Evolutionary conservation across 2,113 vertebrate genomes (phyloP).

Genomic region (Scatophagus argus): DNA sequence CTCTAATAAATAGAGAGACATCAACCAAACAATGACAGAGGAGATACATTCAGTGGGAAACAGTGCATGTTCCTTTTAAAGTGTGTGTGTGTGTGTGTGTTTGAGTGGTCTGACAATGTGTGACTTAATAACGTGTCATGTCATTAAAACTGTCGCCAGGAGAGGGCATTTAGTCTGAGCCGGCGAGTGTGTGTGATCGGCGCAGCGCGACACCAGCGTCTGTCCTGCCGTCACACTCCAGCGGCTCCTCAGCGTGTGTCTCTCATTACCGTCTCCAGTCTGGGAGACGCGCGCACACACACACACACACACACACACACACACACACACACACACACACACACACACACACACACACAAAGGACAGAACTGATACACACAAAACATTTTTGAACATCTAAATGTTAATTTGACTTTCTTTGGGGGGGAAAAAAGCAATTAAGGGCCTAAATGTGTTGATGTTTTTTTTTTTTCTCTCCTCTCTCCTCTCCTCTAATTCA

Average conservation of each 20-base stretch:
- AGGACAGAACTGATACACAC: conserved; percentile 28
- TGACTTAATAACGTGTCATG: conserved; percentile 57
- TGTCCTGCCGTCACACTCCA: conserved; percentile 71
- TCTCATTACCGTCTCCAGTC: conserved; percentile 61
- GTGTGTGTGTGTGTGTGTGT: conserved; percentile 13
- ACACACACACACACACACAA: conserved; percentile 25
- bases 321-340: conserved; percentile 23
- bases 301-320: conserved; percentile 26
- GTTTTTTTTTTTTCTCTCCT: conserved; percentile 17
- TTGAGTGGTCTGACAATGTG: conserved; percentile 15
- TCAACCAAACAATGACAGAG: conserved; percentile 3
- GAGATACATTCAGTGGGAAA: neutral
- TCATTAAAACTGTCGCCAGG: conserved; percentile 60
- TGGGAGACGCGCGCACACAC: conserved; percentile 27
- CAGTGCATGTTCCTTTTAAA: neutral
- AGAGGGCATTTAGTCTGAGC: conserved; percentile 66
- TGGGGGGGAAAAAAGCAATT: conserved; percentile 62
- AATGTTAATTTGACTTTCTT: conserved; percentile 77
- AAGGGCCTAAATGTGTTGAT: conserved; percentile 48
- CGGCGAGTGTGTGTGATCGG: conserved; percentile 62
- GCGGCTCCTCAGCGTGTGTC: conserved; percentile 43
- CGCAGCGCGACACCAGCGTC: conserved; percentile 60
- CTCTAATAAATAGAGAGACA: neutral
- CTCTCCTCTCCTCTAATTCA: conserved; percentile 45
- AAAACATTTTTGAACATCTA: conserved; percentile 67